Conservation (phyloP, 2,113 vertebrate genomes). For the Seriola aureovittata region DNA sequence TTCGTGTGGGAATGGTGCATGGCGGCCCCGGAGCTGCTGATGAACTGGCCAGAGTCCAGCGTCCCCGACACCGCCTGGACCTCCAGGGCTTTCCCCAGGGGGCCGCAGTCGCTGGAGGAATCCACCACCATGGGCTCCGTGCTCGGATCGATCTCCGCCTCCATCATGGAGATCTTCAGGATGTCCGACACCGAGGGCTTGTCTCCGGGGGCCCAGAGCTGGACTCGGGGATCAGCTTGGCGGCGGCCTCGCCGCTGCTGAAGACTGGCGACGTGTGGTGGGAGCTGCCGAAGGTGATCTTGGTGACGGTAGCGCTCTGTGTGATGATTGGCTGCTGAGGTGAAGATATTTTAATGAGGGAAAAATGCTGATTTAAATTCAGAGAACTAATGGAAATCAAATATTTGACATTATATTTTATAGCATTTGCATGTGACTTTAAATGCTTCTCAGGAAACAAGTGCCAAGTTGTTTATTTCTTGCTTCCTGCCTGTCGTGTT, state of each 20-base stretch:
- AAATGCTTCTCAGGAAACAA: no score
- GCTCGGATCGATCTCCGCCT: slow-evolving; percentile 94
- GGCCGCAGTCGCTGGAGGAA: slow-evolving; percentile 87
- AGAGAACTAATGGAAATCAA: background rate
- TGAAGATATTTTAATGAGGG: background rate
- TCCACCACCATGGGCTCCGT: slow-evolving; percentile 91
- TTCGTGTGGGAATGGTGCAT: slow-evolving; percentile 77
- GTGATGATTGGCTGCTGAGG: slow-evolving; percentile 92
- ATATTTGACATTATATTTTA: no score
- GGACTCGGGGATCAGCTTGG: slow-evolving; percentile 88
- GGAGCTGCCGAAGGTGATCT: slow-evolving; percentile 91
- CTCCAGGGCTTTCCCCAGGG: slow-evolving; percentile 81
- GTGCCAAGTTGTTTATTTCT: background rate
- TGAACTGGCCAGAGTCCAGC: slow-evolving; percentile 85
- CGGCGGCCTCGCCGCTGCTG: slow-evolving; percentile 84
- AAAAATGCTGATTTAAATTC: background rate
- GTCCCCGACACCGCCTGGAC: slow-evolving; percentile 69
- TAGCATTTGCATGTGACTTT: no score
- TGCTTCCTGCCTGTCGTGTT: background rate
- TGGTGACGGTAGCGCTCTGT: slow-evolving; percentile 94
- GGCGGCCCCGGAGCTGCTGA: slow-evolving; percentile 85
- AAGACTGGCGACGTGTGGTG: slow-evolving; percentile 85
- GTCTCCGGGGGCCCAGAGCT: slow-evolving; percentile 85
- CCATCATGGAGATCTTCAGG: slow-evolving; percentile 98
- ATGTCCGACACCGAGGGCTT: slow-evolving; percentile 94